Conservation (phyloP, 1,140 invertebrate species). For the Zaprionus gabonicus region DNA sequence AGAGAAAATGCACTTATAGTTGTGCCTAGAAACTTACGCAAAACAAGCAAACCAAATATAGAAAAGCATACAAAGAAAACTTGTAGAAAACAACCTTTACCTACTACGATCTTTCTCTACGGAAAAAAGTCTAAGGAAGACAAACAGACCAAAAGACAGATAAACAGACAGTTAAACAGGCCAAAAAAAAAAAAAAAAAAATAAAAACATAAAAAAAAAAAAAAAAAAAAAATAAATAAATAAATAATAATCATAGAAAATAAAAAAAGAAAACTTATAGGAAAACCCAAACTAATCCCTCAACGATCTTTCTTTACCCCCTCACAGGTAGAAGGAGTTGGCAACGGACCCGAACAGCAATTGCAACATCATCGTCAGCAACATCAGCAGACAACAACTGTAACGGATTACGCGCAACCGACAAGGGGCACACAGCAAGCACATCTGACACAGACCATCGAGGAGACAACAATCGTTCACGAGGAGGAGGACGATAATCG, state of each 20-base stretch:
- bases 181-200: too few species aligned
- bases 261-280: not conserved
- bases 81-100: too few species aligned
- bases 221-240: too few species aligned
- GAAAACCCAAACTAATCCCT: constrained; percentile 5
- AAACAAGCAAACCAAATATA: too few species aligned
- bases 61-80: too few species aligned
- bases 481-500: constrained; percentile 61
- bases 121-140: too few species aligned
- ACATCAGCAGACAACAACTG: constrained; percentile 85
- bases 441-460: constrained; percentile 85
- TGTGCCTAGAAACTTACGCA: too few species aligned
- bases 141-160: too few species aligned
- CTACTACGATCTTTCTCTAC: too few species aligned
- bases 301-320: not conserved
- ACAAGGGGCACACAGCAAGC: constrained; percentile 86
- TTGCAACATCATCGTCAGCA: constrained; percentile 52
- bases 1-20: not conserved
- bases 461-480: constrained; percentile 81
- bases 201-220: too few species aligned
- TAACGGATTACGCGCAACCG: constrained; percentile 90
- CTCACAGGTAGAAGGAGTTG: not conserved
- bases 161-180: too few species aligned
- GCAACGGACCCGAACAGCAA: constrained; percentile 40
- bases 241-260: not conserved